Conservation (phyloP, 2,113 vertebrate species). For the Pelobates fuscus region DNA sequence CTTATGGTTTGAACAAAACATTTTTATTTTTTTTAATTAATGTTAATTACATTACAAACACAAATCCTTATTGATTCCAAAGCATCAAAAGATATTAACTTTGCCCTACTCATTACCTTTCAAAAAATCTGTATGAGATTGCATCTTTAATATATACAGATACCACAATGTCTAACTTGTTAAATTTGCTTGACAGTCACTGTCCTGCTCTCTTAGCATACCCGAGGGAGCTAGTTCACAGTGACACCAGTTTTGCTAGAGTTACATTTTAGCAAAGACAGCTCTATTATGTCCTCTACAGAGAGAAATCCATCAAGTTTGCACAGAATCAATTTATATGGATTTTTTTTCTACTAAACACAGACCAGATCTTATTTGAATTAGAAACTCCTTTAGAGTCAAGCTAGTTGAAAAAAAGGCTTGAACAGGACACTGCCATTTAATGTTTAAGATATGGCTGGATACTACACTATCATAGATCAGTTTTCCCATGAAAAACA, state of each 20-base stretch:
- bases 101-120: neutral
- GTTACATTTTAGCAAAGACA: slow-evolving; percentile 48
- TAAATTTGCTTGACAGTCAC: slow-evolving; percentile 30
- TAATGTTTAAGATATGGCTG: slow-evolving; percentile 37
- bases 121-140: slow-evolving; percentile 11
- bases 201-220: slow-evolving; percentile 24
- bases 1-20: too few relatives aligned
- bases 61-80: neutral
- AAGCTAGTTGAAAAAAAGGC: slow-evolving; percentile 27
- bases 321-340: slow-evolving; percentile 45
- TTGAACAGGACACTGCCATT: slow-evolving; percentile 37
- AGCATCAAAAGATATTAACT: slow-evolving; percentile 3
- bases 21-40: slow-evolving; percentile 17
- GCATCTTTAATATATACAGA: neutral
- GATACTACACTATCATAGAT: slow-evolving; percentile 21
- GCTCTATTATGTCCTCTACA: slow-evolving; percentile 43
- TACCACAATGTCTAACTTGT: slow-evolving; percentile 3
- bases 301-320: slow-evolving; percentile 48
- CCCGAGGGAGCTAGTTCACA: slow-evolving; percentile 41
- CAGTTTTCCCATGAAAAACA: slow-evolving; percentile 31
- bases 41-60: slow-evolving; percentile 16
- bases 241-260: slow-evolving; percentile 41
- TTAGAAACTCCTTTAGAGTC: slow-evolving; percentile 39
- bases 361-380: slow-evolving; percentile 37
- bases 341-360: slow-evolving; percentile 47